A percentile compares a stretch with the other conserved stretches of the same genome.
phyloP scores from a whole-genome alignment of 2,888 invertebrate species.

The Nomada fabriciana region DNA sequence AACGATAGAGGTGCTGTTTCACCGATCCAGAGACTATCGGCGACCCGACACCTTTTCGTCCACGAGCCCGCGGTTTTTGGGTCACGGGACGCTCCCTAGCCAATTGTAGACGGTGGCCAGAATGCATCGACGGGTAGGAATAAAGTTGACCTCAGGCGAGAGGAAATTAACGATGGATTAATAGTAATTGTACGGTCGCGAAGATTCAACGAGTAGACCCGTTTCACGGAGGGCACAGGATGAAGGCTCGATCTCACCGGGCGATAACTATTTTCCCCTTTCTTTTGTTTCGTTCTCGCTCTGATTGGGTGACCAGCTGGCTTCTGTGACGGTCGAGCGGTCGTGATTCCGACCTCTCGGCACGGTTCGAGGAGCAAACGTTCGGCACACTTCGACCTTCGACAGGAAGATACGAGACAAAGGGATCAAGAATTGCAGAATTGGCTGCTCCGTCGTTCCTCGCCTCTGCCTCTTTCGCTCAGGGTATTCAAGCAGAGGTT shows the following conservation, averaged over 20 bases:
- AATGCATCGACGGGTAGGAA: too few relatives aligned
- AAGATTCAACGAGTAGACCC: conserved; percentile 42
- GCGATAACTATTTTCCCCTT: conserved; percentile 83
- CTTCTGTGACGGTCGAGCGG: conserved; percentile 71
- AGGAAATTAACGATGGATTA: conserved; percentile 59
- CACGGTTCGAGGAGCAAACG: conserved; percentile 68
- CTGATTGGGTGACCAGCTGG: conserved; percentile 81
- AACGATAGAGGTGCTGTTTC: conserved; percentile 19
- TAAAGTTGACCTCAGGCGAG: background rate
- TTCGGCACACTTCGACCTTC: conserved; percentile 65
- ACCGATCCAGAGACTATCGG: conserved; percentile 22
- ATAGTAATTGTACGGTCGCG: conserved; percentile 65
- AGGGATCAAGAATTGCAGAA: conserved; percentile 26
- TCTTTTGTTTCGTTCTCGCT: conserved; percentile 84
- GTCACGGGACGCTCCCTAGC: conserved; percentile 25
- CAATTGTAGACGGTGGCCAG: background rate
- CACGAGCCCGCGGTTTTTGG: conserved; percentile 53
- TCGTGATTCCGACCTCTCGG: conserved; percentile 61
- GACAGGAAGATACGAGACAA: conserved; percentile 63
- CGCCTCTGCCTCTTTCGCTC: conserved; percentile 36
- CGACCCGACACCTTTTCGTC: conserved; percentile 64
- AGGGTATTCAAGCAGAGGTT: conserved; percentile 61
- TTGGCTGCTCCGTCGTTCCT: conserved; percentile 3
- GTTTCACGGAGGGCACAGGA: conserved; percentile 65
- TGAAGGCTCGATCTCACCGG: conserved; percentile 77